phyloP scores from a whole-genome alignment of 2,113 vertebrate genomes.

The Sinocyclocheilus anophthalmus region DNA sequence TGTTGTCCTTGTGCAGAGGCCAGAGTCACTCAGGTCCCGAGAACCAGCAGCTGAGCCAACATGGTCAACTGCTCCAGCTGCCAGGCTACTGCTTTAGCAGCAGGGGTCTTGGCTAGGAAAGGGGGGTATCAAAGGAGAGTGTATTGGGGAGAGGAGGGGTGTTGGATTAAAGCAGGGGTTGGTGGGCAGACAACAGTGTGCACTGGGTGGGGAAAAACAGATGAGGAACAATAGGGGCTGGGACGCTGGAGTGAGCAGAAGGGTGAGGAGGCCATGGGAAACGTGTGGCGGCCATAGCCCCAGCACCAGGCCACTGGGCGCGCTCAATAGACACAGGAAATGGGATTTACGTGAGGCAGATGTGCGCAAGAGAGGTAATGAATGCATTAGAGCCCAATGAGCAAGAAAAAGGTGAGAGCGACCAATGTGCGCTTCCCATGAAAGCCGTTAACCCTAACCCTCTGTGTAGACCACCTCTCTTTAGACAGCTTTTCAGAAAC shows the following conservation, averaged over 20 bases:
- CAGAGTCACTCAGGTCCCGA: slow-evolving; percentile 16
- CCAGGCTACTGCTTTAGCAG: slow-evolving; percentile 55
- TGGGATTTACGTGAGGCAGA: slow-evolving; percentile 57
- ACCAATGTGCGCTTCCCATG: slow-evolving; percentile 38
- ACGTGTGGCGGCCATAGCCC: slow-evolving; percentile 44
- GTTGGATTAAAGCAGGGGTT: slow-evolving; percentile 51
- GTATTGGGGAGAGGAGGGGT: slow-evolving; percentile 40
- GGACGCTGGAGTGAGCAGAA: slow-evolving; percentile 48
- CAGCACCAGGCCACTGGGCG: slow-evolving; percentile 46
- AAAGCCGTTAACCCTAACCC: slow-evolving; percentile 23
- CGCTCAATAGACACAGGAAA: slow-evolving; percentile 55
- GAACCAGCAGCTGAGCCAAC: slow-evolving; percentile 55
- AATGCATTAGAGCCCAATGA: slow-evolving; percentile 52
- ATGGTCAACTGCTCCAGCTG: slow-evolving; percentile 59
- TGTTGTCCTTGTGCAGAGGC: slow-evolving; percentile 31
- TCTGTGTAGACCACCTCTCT: slow-evolving; percentile 25
- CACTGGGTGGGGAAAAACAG: slow-evolving; percentile 50
- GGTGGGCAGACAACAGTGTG: slow-evolving; percentile 48
- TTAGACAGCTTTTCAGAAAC: slow-evolving; percentile 6
- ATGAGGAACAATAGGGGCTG: slow-evolving; percentile 55
- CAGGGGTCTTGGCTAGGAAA: slow-evolving; percentile 42
- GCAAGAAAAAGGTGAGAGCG: slow-evolving; percentile 32
- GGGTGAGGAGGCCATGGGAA: slow-evolving; percentile 59
- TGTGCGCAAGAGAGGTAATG: slow-evolving; percentile 53
- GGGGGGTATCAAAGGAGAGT: slow-evolving; percentile 57